phyloP scores from a whole-genome alignment of 2,888 invertebrate genomes.

The Scaptomyza cyrtandrae region DNA sequence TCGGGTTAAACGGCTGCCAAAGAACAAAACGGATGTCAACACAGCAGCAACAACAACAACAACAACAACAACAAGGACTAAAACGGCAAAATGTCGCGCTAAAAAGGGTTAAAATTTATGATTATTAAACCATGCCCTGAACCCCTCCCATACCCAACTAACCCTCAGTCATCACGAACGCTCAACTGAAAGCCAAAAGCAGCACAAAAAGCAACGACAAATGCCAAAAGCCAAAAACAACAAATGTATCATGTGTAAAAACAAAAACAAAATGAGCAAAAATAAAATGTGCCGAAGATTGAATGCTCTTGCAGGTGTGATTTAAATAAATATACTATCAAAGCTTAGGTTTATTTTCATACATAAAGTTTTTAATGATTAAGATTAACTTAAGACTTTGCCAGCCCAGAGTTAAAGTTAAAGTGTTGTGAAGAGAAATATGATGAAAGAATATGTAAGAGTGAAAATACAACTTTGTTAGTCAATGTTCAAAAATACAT shows the following conservation, averaged over 20 bases:
- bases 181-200: no score
- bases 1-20: constrained; percentile 64
- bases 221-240: constrained; percentile 25
- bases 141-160: not conserved
- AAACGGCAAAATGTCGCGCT: constrained; percentile 57
- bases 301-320: constrained; percentile 12
- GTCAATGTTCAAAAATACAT: no score
- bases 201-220: no score
- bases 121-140: constrained; percentile 69
- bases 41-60: constrained; percentile 33
- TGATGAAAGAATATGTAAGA: not conserved
- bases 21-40: constrained; percentile 73
- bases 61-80: constrained; percentile 19
- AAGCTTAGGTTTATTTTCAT: not conserved
- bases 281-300: not conserved
- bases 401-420: no score
- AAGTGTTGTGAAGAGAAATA: not conserved
- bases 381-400: no score
- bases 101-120: constrained; percentile 78
- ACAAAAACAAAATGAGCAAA: constrained; percentile 12
- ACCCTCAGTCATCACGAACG: not conserved
- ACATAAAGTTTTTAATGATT: no score
- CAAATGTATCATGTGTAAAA: constrained; percentile 49
- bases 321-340: not conserved
- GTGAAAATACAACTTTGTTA: no score